These are phyloP conservation scores for Zaprionus ghesquierei DNA, from an alignment of 1,140 invertebrate genomes.

Conservation along the genomic window DNA sequence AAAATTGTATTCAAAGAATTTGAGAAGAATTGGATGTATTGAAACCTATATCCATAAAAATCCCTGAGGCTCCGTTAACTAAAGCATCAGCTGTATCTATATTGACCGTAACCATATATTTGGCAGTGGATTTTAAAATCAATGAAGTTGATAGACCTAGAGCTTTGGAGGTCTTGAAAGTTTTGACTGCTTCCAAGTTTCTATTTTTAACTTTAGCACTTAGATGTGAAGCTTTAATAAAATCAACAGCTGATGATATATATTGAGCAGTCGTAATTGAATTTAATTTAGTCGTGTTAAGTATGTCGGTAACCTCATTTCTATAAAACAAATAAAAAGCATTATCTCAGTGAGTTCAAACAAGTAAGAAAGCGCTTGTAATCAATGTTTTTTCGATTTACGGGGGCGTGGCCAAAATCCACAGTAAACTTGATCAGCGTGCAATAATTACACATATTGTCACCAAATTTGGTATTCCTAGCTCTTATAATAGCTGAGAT, in stretches of 20 bases:
- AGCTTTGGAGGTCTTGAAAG: background rate
- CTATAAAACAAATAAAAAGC: background rate
- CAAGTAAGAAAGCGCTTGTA: too few species aligned
- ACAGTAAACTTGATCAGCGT: too few species aligned
- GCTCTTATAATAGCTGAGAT: too few species aligned
- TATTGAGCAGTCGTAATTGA: background rate
- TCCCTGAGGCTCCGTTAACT: too few species aligned
- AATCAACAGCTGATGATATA: background rate
- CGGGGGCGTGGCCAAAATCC: too few species aligned
- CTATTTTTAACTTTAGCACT: background rate
- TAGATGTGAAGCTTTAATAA: too few species aligned
- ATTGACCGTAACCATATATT: background rate
- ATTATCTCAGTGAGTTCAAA: slow-evolving; percentile 26
- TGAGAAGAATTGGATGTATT: too few species aligned
- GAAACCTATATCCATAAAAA: too few species aligned
- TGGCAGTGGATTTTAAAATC: background rate
- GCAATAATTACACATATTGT: too few species aligned
- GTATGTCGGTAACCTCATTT: background rate
- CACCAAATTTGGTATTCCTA: too few species aligned
- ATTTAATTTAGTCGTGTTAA: background rate
- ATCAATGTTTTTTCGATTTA: too few species aligned
- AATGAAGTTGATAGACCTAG: background rate
- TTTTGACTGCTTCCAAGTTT: background rate
- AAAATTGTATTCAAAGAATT: too few species aligned
- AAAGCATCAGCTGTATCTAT: background rate